phyloP scores from a whole-genome alignment of 2,797 vertebrate genomes.

The Rhinoraja longicauda region DNA sequence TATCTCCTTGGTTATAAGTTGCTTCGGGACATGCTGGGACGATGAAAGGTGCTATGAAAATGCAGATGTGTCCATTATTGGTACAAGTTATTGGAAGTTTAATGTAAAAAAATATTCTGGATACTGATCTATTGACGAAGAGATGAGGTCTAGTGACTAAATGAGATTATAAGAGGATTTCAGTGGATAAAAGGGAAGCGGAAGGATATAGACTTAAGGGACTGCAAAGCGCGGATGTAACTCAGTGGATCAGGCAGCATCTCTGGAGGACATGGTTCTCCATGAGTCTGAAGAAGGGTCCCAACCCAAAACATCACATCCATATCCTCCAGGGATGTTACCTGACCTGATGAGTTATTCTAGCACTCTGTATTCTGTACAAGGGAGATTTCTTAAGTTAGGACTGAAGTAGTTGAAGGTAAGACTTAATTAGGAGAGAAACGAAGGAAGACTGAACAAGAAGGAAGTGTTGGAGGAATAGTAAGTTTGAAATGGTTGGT shows the following conservation, averaged over 20 bases:
- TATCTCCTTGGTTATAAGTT: not conserved
- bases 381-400: not conserved
- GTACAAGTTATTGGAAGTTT: not conserved
- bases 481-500: not conserved
- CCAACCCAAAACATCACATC: too few relatives aligned
- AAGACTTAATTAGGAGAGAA: not conserved
- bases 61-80: not conserved
- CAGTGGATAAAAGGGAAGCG: too few relatives aligned
- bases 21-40: not conserved
- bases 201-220: not conserved
- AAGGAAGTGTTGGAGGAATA: not conserved
- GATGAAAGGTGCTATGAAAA: not conserved
- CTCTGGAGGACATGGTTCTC: too few relatives aligned
- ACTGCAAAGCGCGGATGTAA: too few relatives aligned
- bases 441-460: not conserved
- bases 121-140: not conserved
- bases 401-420: not conserved
- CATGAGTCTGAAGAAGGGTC: too few relatives aligned
- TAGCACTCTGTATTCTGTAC: too few relatives aligned
- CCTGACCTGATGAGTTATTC: too few relatives aligned
- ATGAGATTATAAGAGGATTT: not conserved
- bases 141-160: not conserved
- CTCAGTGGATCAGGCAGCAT: too few relatives aligned
- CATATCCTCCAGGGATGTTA: too few relatives aligned
- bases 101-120: not conserved